Evolutionary conservation across 2,888 invertebrate genomes (phyloP), one percentile per base, ranked within the genome.

Genomic region (Drosophila fungiperda): DNA sequence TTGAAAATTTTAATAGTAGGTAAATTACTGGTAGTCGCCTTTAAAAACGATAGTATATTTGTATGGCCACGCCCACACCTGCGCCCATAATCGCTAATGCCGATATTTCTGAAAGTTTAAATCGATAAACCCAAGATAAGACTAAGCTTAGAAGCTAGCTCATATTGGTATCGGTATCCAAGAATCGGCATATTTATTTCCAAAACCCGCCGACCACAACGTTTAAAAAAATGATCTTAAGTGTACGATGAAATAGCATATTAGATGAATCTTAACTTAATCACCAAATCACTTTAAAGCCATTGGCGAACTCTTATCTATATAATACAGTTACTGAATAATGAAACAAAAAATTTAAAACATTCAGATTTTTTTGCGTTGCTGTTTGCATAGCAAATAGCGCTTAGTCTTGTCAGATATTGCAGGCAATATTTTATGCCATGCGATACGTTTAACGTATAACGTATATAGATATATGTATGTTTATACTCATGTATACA

Each of bases 261-360:
- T 61, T 36, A 42, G 48, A 29, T 32, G n/a, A 40, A 40, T 9
- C 55, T 50, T 42, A 67, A 40, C n/a, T 40, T 23, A 29, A 71
- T 55, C 48, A 60, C 23, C 68, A 50, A 57, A 42, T 20, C 42
- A 57, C 38, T 36, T 20, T 11, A 29, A 33, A 20, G 57, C 40
- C 29, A 6, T 38, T 35, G 60, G n/a, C 40, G 12, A n/a, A 11
- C 4, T 32, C 64, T 76, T 70, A 76, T 76, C 80, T 52, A 23
- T 12, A 23, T 8, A 9, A 36, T 36, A 73, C 29, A 73, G 12
- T 1, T 8, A 52, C 38, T 33, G 26, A 52, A 17, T 50, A 29
- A 77, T 71, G 62, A 77, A 61, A 50, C 12, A 23, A 38, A 32
- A 50, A 17, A n/a, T 52, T 38, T 33, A 38, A 38, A 9, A 5